Evolutionary conservation across 2,113 vertebrate genomes (phyloP), one percentile per base, ranked within the genome.

Genomic region (Xenopus laevis): DNA sequence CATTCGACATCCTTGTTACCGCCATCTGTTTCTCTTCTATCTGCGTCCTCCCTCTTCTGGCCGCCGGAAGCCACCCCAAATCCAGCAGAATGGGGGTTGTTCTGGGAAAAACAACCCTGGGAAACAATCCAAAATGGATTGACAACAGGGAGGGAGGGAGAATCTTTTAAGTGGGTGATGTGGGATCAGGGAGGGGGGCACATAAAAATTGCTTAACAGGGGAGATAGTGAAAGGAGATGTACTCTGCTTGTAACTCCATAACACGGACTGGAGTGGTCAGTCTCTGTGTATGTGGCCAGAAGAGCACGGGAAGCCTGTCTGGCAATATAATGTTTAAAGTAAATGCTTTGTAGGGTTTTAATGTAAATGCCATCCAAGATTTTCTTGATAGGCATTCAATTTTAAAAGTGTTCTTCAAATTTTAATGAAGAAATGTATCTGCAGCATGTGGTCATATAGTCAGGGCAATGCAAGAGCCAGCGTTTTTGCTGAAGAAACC

Each of bases 11-110:
- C 74, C 67, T 30, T 70, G 74, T 64, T 77, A 77, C 20, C 74
- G 66, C 23, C 74, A 77, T 15, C 74, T 77, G 59, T 77, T 77
- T 30, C 61, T 77, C 47, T 77, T 77, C 30, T 77, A 64, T 33
- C 30, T 77, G 30, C 74, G 74, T 30, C 74, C 74, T 8, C 74
- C 74, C n/a, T 67, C 74, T 55, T 53, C 74, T 16, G 72, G 65
- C 15, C 74, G 74, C 47, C 61, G 20, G 27, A 77, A 77, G 66
- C 60, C 74, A 69, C 68, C 60, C 50, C 66, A 64, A 17, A 13
- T 40, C 23, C 74, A 69, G 60, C 59, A 77, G 46, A 77, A 77
- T 70, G 74, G 74, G 59, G 17, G 52, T 45, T 70, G 67, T 64
- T 18, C 58, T 50, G 40, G 74, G 66, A 70, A 65, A 30, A 27